Evolutionary conservation across 2,797 vertebrate species (phyloP), one percentile per base, ranked within the genome.

Genomic region (Zenarchopterus dispar): DNA sequence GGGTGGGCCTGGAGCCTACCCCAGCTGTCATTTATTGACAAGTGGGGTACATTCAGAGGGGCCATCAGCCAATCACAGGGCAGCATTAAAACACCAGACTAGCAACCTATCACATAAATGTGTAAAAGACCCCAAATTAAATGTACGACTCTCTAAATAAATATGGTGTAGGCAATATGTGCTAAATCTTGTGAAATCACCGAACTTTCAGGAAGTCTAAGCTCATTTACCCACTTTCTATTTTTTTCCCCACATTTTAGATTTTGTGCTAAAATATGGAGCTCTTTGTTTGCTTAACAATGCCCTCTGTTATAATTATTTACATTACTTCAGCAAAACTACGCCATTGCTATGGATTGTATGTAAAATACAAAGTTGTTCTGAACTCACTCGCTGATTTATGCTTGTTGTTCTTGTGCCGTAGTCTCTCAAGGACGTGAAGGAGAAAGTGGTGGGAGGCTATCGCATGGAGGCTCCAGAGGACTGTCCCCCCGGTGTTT

Each of bases 401-500:
- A n/a, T 43, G 8, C 10, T 6, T 0, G 2, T 19, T 56, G 7
- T 23, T 74, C 46, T 8, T 62, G 11, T 58, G 55, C 39, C 8
- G 0, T 75, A 98, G 96, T 89, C 91, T 9, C 81, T 97, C 80
- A 92, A 87, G 62, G 95, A 97, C 28, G 95, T 97, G 71, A 92
- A 90, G 0, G 93, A 95, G 67, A 76, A 51, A 1, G 92, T 97
- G 87, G 93, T 95, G 75, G 88, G 82, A 45, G 96, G 96, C 0
- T 96, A 97, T 83, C 94, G 95, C 55, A 96, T 97, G 96, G 95
- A 95, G 43, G 28, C 93, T 51, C 96, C 96, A 0, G 95, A 96
- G 21, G 89, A 93, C 56, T 96, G 96, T 73, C 95, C 92, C 0
- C 84, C 91, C 0, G 16, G 75, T 0, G 2, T 96, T 77, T 96